A percentile compares a stretch with the other conserved stretches of the same genome.
Conservation (phyloP, 2,113 vertebrate species). For the Ceyx cyanopectus region DNA sequence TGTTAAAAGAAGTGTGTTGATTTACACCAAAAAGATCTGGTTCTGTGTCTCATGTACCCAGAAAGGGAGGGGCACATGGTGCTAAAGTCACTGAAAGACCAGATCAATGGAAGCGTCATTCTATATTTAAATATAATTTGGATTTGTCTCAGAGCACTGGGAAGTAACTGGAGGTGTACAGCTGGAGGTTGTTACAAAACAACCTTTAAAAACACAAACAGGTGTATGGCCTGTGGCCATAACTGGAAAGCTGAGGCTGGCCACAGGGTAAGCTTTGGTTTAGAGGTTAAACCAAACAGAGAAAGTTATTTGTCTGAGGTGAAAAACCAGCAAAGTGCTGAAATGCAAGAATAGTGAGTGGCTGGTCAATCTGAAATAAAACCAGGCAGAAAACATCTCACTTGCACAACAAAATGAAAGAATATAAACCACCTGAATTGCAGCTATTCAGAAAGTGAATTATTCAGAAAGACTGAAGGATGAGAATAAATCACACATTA, state of each 20-base stretch:
- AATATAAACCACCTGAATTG: not conserved
- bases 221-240: not conserved
- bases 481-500: conserved; percentile 57
- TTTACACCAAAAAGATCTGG: not conserved
- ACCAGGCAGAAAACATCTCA: not conserved
- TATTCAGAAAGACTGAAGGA: conserved; percentile 33
- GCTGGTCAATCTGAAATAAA: not conserved
- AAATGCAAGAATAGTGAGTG: not conserved
- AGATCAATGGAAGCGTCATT: not conserved
- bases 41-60: not conserved
- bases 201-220: not conserved
- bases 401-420: not conserved
- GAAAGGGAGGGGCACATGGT: not conserved
- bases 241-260: not conserved
- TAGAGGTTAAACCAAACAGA: conserved; percentile 5
- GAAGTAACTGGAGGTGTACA: not conserved
- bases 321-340: not conserved
- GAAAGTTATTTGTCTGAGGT: not conserved
- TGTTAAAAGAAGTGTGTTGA: not conserved
- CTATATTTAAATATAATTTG: not conserved
- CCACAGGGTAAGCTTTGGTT: not conserved
- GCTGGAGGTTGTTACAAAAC: not conserved
- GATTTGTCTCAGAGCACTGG: not conserved
- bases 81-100: not conserved
- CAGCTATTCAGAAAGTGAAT: conserved; percentile 47